phyloP scores from a whole-genome alignment of 2,797 vertebrate species.

The Hypotaenidia philippensis region DNA sequence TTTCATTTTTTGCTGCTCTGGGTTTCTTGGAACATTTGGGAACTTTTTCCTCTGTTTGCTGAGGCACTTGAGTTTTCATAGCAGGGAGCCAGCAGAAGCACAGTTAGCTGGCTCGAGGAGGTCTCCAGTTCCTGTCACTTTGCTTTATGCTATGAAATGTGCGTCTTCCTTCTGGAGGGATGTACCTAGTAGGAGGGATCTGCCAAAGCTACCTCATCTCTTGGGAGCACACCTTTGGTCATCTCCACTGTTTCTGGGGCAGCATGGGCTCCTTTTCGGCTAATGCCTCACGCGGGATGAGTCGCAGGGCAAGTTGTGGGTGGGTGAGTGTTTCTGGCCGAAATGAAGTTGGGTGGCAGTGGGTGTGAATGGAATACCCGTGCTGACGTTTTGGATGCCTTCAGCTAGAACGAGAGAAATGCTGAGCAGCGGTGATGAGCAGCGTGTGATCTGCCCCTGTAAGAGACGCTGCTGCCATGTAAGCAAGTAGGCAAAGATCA shows the following conservation, averaged over 20 bases:
- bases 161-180: too few species aligned
- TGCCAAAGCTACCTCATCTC: too few species aligned
- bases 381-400: not conserved
- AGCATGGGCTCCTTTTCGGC: too few species aligned
- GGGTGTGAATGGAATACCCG: not conserved
- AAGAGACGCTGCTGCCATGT: not conserved
- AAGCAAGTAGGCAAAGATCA: conserved; percentile 30
- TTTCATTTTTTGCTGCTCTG: not conserved
- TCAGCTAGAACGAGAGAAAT: conserved; percentile 20
- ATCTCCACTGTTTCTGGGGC: too few species aligned
- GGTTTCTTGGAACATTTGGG: not conserved
- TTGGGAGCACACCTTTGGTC: too few species aligned
- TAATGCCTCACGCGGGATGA: not conserved
- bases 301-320: fast-evolving
- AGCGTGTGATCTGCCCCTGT: conserved; percentile 7
- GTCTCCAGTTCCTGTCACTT: too few species aligned
- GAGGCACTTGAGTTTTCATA: fast-evolving
- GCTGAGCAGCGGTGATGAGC: conserved; percentile 11
- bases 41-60: not conserved
- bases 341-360: not conserved
- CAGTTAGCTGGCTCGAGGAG: not conserved
- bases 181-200: too few species aligned
- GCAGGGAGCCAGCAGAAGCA: not conserved
- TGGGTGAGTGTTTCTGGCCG: not conserved
- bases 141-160: too few species aligned